These are phyloP conservation scores for Serilophus lunatus DNA, from an alignment of 2,113 vertebrate genomes.

Conservation along the genomic window DNA sequence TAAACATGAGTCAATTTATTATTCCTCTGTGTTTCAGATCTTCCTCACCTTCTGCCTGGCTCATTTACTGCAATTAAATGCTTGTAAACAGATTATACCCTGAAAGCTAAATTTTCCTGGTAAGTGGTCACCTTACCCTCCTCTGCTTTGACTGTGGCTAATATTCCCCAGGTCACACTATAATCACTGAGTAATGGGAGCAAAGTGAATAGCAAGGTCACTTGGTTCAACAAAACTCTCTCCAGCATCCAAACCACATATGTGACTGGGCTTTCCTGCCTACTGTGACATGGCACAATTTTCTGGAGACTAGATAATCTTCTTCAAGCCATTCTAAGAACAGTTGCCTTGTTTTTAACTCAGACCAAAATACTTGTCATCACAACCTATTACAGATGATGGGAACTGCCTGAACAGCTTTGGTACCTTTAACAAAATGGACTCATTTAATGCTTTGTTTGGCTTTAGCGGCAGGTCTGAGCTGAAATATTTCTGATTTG, in stretches of 20 bases:
- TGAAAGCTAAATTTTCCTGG: constrained; percentile 24
- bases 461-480: not conserved
- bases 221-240: not conserved
- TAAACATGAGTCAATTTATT: constrained; percentile 54
- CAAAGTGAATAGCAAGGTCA: not conserved
- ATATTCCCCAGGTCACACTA: not conserved
- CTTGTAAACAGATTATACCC: constrained; percentile 54
- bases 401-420: not conserved
- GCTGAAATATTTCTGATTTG: not conserved
- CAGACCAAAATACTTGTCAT: not conserved
- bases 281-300: not conserved
- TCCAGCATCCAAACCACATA: not conserved
- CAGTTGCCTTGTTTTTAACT: not conserved
- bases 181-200: not conserved
- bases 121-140: constrained; percentile 45
- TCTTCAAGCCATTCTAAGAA: not conserved
- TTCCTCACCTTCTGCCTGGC: constrained; percentile 57
- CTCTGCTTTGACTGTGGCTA: not conserved
- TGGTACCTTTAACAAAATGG: not conserved
- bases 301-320: not conserved
- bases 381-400: not conserved
- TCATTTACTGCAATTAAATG: constrained; percentile 62
- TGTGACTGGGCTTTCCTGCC: not conserved
- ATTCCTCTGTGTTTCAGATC: constrained; percentile 54
- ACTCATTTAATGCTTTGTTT: not conserved